A percentile compares a stretch with the other conserved stretches of the same genome.
phyloP scores from a whole-genome alignment of 2,797 vertebrate genomes.

The Avahi laniger region DNA sequence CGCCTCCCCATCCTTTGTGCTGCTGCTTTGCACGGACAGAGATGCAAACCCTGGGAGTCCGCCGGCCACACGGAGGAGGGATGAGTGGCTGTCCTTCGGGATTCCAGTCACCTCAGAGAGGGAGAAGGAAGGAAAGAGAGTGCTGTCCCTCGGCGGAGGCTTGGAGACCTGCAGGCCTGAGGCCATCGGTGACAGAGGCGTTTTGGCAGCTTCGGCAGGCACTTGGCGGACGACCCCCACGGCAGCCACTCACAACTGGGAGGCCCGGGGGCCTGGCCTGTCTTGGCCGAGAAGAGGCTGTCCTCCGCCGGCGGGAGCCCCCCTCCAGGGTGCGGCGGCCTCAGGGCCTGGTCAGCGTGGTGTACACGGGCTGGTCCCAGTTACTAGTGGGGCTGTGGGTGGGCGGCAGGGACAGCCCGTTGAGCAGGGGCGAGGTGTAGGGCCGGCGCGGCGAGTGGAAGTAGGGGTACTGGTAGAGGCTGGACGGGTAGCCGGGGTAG shows the following conservation, averaged over 20 bases:
- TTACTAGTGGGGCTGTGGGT: conserved; percentile 93
- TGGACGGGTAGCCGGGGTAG: conserved; percentile 93
- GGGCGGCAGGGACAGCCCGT: conserved; percentile 92
- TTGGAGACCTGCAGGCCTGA: conserved; percentile 64
- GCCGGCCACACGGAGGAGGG: conserved; percentile 89
- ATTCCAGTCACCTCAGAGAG: not conserved
- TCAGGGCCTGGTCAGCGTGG: conserved; percentile 93
- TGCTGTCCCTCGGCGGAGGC: conserved; percentile 53
- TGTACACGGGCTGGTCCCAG: conserved; percentile 99
- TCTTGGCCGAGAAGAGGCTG: not conserved
- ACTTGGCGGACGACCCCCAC: conserved; percentile 84
- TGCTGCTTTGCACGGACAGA: conserved; percentile 53
- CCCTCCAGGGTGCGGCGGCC: not conserved
- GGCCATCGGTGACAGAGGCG: conserved; percentile 20
- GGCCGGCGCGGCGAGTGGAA: conserved; percentile 95
- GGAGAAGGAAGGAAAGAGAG: not conserved
- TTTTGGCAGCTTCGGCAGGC: conserved; percentile 89
- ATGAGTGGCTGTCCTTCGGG: conserved; percentile 78
- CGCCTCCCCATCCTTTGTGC: not conserved
- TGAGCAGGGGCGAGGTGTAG: conserved; percentile 94
- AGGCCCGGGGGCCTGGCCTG: conserved; percentile 58
- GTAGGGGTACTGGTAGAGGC: conserved; percentile 97
- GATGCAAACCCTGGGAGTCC: not conserved
- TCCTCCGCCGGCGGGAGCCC: not conserved
- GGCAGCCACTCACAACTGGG: conserved; percentile 66